Base-by-base conservation (phyloP, 2,888 invertebrate species). In the Epinotia nisella region DNA sequence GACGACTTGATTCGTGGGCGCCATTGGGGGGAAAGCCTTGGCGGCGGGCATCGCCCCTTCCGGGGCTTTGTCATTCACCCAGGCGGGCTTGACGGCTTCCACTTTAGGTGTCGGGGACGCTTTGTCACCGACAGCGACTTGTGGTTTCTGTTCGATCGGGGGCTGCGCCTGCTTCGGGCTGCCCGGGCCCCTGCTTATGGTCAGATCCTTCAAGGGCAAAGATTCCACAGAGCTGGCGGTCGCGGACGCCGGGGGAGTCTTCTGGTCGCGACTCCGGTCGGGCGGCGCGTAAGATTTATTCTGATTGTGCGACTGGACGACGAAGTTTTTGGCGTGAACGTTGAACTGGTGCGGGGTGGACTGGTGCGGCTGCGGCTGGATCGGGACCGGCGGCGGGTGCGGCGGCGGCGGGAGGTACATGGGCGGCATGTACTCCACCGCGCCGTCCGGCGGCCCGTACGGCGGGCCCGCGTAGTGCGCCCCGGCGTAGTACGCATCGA, bases 291-390 rank as follows among this genome's bases (percentile, higher is more conserved):
- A 90, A 4, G 78, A 83, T 75, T 86, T 85, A 61, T 78, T 83
- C 62, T 90, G 90, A 74, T 85, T 85, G 67, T 92, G 92, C 4
- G 90, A 91, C 60, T 89, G 90, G 4, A 94, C 78, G 11, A 72
- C 92, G 83, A 92, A 94, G 81, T 93, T 94, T 78, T 90, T 94
- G 1, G 94, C 94, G 75, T 94, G 92, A 9, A 94, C 94, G 75
- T 94, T 93, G 83, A 94, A 90, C 81, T 93, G 90, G 78, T 94
- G 92, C 21, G 92, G 88, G 61, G 86, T 79, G 55, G 88, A 81
- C 39, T 85, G 88, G 53, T 85, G 90, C n/a, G 85, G 87, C 21
- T 83, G 89, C 64, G 86, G 86, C 1, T 81, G 90, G 67, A 90
- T 82, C 15, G 83, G 90, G 77, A 87, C 80, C n/a, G 84, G 90